Evolutionary conservation across 2,113 vertebrate genomes (phyloP).

Genomic region (Mystacornis crossleyi): DNA sequence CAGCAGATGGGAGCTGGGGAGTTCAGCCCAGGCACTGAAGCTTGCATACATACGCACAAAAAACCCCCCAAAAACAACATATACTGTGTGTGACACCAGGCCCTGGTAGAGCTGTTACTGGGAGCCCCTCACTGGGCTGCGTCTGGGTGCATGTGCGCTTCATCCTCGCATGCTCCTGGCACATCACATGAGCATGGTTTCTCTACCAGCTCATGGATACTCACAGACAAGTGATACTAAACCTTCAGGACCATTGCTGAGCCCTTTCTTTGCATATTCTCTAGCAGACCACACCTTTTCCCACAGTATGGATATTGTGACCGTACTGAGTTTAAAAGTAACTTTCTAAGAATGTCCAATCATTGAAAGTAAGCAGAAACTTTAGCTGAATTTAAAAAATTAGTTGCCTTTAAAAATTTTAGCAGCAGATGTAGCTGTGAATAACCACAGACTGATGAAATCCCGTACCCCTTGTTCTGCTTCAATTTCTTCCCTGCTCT

Average conservation of each 20-base stretch:
- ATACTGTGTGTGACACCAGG: not conserved
- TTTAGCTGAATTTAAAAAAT: not conserved
- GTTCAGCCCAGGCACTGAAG: not conserved
- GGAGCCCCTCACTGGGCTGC: not conserved
- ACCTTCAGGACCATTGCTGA: not conserved
- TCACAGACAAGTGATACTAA: accelerated
- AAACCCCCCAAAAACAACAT: not conserved
- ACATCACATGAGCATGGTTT: accelerated
- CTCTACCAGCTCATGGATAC: not conserved
- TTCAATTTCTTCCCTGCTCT: not conserved
- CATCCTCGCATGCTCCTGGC: not conserved
- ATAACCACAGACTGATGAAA: not conserved
- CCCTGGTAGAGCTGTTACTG: not conserved
- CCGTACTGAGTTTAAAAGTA: not conserved
- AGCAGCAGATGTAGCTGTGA: not conserved
- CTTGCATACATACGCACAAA: not conserved
- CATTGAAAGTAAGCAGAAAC: not conserved
- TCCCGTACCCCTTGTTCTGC: not conserved
- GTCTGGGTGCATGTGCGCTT: not conserved
- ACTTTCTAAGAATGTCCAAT: not conserved
- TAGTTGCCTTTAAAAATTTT: not conserved
- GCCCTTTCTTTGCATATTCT: not conserved
- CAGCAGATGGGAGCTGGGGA: conserved; percentile 51
- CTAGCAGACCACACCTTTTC: not conserved
- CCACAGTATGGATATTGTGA: not conserved